phyloP scores from a whole-genome alignment of 2,888 invertebrate species.

The Dermolepida albohirtum region DNA sequence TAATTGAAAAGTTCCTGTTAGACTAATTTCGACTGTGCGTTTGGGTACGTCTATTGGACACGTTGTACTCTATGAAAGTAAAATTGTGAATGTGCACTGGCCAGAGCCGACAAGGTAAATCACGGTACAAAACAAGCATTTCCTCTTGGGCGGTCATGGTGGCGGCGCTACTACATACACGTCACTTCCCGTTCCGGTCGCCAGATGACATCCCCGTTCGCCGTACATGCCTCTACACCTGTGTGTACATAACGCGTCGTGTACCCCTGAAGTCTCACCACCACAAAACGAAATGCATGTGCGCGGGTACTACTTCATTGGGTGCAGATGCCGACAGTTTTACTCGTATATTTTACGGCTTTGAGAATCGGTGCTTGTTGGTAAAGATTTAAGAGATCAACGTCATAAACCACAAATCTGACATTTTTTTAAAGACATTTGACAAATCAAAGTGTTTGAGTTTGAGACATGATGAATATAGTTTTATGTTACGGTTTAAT shows the following conservation, averaged over 20 bases:
- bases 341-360: too few species aligned
- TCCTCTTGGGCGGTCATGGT: conserved; percentile 60
- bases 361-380: too few species aligned
- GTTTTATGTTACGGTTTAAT: too few species aligned
- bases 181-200: conserved; percentile 61
- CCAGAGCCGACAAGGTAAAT: conserved; percentile 53
- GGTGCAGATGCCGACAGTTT: conserved; percentile 13
- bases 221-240: conserved; percentile 22
- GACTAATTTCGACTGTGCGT: conserved; percentile 1
- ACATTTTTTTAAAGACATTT: too few species aligned
- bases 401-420: too few species aligned
- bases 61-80: neutral
- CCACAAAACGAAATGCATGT: conserved; percentile 12
- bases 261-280: conserved; percentile 24
- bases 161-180: conserved; percentile 57
- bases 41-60: neutral
- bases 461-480: too few species aligned
- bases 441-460: too few species aligned
- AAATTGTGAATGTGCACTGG: conserved; percentile 14
- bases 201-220: conserved; percentile 50
- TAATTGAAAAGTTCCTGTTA: conserved; percentile 35
- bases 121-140: conserved; percentile 57
- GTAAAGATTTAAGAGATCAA: too few species aligned
- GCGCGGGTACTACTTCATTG: neutral
- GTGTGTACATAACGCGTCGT: conserved; percentile 14